Base-by-base conservation (phyloP, 2,888 invertebrate species). In the Cantharis flavilabris region DNA sequence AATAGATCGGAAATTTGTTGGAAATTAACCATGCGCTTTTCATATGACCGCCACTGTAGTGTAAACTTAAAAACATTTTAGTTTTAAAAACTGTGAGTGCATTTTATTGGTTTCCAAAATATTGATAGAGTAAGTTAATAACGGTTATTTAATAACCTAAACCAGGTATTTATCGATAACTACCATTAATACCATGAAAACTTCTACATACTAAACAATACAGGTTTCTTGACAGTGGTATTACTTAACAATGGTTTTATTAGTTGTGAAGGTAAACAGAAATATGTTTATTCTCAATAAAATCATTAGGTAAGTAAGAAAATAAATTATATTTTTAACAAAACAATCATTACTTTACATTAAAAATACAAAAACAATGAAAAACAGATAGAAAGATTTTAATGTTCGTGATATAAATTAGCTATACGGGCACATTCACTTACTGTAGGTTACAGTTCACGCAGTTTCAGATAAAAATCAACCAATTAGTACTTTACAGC, bases 401-500 rank as follows among this genome's bases (percentile, higher is more conserved):
- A 82, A 81, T 78, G 82, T 82, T 85, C 83, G 84, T 84, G 84
- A 84, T 84, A 85, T 84, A 86, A 85, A 85, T 84, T 81, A 81
- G 80, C 80, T 80, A 75, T 75, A 73, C 76, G 76, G 83, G 83
- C 83, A 83, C 84, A 84, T 85, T 84, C 83, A 82, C 83, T 84
- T 84, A 82, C 81, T 79, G 80, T 81, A 82, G 86, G 84, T 86
- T 86, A 85, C 85, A 86, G 86, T 87, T 87, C 86, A 87, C 85
- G 86, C 86, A 86, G 84, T 83, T 76, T 82, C 81, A 79, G 87
- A 87, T 87, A 86, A 85, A 86, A 86, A 87, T 86, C 87, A 85
- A 85, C 87, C 87, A 87, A 87, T 87, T 87, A 87, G 86, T 85
- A 84, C 85, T 86, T 87, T 87, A 86, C 85, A 83, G 85, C 83